phyloP scores from a whole-genome alignment of 2,797 vertebrate genomes.

The Sylvia borin region DNA sequence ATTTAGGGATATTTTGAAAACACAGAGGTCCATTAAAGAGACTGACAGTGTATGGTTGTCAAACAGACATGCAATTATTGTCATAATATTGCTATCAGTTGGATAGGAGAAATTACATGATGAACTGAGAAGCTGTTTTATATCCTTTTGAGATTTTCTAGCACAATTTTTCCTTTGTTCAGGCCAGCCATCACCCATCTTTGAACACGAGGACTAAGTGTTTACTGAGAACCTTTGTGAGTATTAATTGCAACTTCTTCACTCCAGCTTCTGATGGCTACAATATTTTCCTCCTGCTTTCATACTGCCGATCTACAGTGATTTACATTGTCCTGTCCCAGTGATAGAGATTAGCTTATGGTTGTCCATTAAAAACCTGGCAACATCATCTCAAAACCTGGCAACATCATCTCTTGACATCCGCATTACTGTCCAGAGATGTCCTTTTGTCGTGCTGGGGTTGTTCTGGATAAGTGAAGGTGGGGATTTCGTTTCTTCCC shows the following conservation, averaged over 20 bases:
- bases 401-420: background rate
- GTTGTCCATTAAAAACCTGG: background rate
- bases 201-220: background rate
- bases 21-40: constrained; percentile 65
- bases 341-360: background rate
- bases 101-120: constrained; percentile 46
- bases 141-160: constrained; percentile 25
- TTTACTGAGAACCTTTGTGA: background rate
- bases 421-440: background rate
- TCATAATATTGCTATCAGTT: constrained; percentile 61
- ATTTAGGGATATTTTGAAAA: constrained; percentile 69
- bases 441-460: background rate
- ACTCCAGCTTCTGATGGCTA: background rate
- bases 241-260: background rate
- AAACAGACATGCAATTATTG: constrained; percentile 62
- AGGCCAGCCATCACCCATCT: background rate
- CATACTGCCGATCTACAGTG: background rate
- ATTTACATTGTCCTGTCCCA: background rate
- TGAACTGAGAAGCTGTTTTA: constrained; percentile 24
- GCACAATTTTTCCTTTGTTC: constrained; percentile 50
- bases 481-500: accelerated
- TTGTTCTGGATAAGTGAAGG: background rate
- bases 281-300: background rate
- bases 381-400: background rate
- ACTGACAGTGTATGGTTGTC: constrained; percentile 39